Evolutionary conservation across 2,113 vertebrate genomes (phyloP), one percentile per base, ranked within the genome.

Genomic region (Oryzias celebensis): DNA sequence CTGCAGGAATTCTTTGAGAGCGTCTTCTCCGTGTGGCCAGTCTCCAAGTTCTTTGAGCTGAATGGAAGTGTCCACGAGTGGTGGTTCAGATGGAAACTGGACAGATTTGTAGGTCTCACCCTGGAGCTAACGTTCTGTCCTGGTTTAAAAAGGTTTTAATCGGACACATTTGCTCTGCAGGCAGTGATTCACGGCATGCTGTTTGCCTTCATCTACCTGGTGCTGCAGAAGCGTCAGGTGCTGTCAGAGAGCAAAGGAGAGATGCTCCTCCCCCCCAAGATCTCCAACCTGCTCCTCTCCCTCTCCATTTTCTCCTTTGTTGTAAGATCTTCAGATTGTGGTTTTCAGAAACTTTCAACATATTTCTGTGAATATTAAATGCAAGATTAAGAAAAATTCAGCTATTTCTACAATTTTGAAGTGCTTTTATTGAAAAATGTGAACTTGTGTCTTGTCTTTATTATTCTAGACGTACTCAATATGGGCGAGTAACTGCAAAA

Each of bases 71-170:
- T 98, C 62, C 96, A 96, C 44, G 97, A 99, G 73, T 99, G 97
- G 97, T 98, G 96, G 96, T 99, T 99, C 89, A 88, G 97, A 52
- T 99, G 96, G 96, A 95, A 95, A 83, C 75, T 99, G 83, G 97
- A 99, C 86, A 92, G 96, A 85, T 99, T 97, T 41, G 96, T 99
- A 93, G 81, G 92, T 90, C 28, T 56, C 2, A 7, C 17, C 26
- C 26, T 4, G 8, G 5, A n/a, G 4, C n/a, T 20, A 18, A 20
- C 20, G 7, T 18, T 18, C 47, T 18, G n/a, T 3, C 8, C n/a
- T 20, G n/a, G n/a, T n/a, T 48, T 18, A 20, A 20, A 20, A 20
- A 7, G 46, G 41, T 65, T 49, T 45, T 56, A 63, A 41, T 3
- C 8, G 56, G 42, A 10, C 23, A 3, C 12, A 45, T 46, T 55